Evolutionary conservation across 1,140 invertebrate genomes (phyloP).

Genomic region (Nymphalis io): DNA sequence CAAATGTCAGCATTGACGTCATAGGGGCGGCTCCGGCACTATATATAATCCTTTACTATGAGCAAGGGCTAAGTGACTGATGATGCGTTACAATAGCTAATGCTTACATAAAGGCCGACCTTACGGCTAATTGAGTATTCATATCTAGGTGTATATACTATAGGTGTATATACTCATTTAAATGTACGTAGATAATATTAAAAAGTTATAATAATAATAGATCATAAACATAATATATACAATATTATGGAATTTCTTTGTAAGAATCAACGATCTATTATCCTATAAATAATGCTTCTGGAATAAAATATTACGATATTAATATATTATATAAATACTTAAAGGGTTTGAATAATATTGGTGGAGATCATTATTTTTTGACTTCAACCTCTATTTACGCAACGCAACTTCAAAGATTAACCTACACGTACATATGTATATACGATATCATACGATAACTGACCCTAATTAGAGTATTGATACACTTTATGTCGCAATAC

Average conservation of each 20-base stretch:
- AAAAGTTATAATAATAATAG: too few species aligned
- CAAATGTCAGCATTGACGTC: conserved; percentile 76
- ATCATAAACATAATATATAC: too few species aligned
- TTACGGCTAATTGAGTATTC: conserved; percentile 10
- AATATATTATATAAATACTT: too few species aligned
- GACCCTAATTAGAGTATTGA: conserved; percentile 14
- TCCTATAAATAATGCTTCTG: too few species aligned
- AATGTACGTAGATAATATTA: not conserved
- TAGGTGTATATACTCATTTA: not conserved
- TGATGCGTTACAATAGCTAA: conserved; percentile 32
- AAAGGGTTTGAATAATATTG: not conserved
- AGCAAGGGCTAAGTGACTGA: conserved; percentile 43
- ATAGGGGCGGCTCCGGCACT: conserved; percentile 50
- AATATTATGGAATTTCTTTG: too few species aligned
- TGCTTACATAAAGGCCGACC: conserved; percentile 19
- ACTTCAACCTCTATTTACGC: not conserved
- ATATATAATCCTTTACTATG: conserved; percentile 55
- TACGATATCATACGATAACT: conserved; percentile 11
- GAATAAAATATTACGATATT: too few species aligned
- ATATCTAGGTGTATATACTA: not conserved
- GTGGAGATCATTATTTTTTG: not conserved
- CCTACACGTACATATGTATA: not conserved
- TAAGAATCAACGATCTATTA: too few species aligned
- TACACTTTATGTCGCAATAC: conserved; percentile 14
- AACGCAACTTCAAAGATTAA: not conserved